Evolutionary conservation across 2,797 vertebrate species (phyloP), one percentile per base, ranked within the genome.

Genomic region (Cuniculus paca): DNA sequence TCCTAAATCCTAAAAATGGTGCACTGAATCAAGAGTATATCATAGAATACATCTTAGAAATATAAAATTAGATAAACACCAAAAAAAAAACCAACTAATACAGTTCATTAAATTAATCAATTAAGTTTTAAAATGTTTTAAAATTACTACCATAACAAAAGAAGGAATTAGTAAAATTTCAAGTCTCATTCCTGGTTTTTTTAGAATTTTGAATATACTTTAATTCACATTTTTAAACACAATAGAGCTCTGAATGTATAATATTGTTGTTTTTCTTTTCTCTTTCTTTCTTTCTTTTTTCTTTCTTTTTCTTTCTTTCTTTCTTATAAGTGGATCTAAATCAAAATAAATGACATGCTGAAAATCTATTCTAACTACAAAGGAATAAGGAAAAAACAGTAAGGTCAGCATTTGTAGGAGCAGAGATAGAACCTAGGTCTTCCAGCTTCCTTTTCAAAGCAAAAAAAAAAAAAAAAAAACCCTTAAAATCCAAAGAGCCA

Each of bases 131-230:
- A 28, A 10, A 52, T 45, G 63, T 80, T 86, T 90, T 61, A 39
- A 80, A 91, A 74, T 87, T 56, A 75, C 24, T 87, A 60, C 63
- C 31, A 65, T 63, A 87, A 81, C 65, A 75, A 89, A 81, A 54
- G 39, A 70, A 70, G 17, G 31, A 86, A 80, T 80, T 50, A 79
- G 45, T 72, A 79, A 72, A 70, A 93, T 39, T 87, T 17, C 20
- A 80, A 50, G 5, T 50, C 34, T 52, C 26, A 14, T 78, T 77
- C 26, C 45, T 77, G 26, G 31, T 24, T 58, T 56, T n/a, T 82
- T 90, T 77, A n/a, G 36, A 90, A 58, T 77, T 42, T 72, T 56
- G 61, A 81, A 81, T 58, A 81, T 90, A 77, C 16, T 77, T 77
- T 34, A 77, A 50, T 77, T 48, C 16, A 77, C 7, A 50, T 31